Percentiles rank a stretch among this genome's conserved stretches.
These are phyloP conservation scores for Scomber japonicus DNA, from an alignment of 2,113 vertebrate genomes.

Conservation along the genomic window DNA sequence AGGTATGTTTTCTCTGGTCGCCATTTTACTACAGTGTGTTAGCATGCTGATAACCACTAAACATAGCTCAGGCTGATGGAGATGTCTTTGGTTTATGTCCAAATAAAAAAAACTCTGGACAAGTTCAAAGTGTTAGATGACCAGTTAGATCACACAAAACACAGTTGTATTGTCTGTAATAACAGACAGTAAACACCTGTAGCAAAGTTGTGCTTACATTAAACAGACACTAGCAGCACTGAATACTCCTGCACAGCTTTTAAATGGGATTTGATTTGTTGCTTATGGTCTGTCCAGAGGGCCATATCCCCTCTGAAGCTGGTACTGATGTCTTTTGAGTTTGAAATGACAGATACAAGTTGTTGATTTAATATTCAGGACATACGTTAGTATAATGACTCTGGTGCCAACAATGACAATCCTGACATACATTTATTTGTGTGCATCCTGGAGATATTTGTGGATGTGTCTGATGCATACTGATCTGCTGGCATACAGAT, in stretches of 20 bases:
- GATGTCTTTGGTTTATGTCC: not conserved
- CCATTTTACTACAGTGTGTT: not conserved
- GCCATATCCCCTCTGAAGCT: not conserved
- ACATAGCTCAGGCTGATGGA: not conserved
- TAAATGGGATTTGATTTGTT: slow-evolving; percentile 39
- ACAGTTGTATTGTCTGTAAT: slow-evolving; percentile 33
- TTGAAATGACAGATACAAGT: not conserved
- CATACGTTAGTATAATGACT: not conserved
- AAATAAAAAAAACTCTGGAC: too few species aligned
- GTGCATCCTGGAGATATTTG: not conserved
- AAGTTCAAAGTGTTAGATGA: not conserved
- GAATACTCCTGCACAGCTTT: slow-evolving; percentile 27
- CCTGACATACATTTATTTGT: not conserved
- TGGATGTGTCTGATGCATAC: slow-evolving; percentile 28
- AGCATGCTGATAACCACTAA: not conserved
- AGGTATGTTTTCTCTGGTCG: not conserved
- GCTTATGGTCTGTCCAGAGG: slow-evolving; percentile 8
- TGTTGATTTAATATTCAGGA: not conserved
- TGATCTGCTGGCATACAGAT: slow-evolving; percentile 18
- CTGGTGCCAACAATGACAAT: not conserved
- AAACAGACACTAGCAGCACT: slow-evolving; percentile 48
- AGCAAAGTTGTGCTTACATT: slow-evolving; percentile 30
- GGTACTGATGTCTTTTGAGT: not conserved
- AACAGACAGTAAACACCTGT: slow-evolving; percentile 23
- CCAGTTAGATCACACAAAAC: not conserved